These are phyloP conservation scores for Sycophaga agraensis DNA, from an alignment of 1,140 invertebrate species.

Conservation along the genomic window DNA sequence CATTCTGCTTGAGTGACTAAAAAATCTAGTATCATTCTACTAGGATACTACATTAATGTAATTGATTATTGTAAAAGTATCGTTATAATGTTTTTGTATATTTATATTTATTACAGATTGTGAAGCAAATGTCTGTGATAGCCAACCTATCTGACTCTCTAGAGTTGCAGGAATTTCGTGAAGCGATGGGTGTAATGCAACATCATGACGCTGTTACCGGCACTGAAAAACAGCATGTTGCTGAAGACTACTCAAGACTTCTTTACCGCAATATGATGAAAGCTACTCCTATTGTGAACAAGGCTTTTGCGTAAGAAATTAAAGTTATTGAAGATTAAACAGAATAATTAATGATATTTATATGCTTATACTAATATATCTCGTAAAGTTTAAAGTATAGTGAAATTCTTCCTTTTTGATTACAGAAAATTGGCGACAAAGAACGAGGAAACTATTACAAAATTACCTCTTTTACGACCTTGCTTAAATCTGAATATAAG, in stretches of 20 bases:
- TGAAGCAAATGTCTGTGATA: constrained; percentile 51
- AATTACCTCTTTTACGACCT: constrained; percentile 49
- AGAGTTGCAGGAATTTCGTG: constrained; percentile 52
- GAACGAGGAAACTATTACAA: no score
- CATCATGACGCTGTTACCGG: constrained; percentile 90
- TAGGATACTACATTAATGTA: no score
- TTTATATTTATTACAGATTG: constrained; percentile 37
- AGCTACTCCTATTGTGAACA: no score
- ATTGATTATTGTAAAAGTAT: no score
- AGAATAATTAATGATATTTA: no score
- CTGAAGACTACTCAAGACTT: constrained; percentile 79
- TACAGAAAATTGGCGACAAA: constrained; percentile 35
- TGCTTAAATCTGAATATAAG: constrained; percentile 71
- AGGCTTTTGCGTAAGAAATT: no score
- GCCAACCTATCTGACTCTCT: constrained; percentile 34
- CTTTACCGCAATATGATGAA: constrained; percentile 49
- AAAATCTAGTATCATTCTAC: no score
- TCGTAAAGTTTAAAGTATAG: no score
- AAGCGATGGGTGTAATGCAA: constrained; percentile 79
- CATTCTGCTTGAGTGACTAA: no score
- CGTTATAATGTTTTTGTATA: not conserved
- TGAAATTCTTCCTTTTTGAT: no score
- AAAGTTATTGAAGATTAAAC: no score
- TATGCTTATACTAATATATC: no score
- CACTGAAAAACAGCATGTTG: constrained; percentile 90